Evolutionary conservation across 1,140 invertebrate genomes (phyloP), one percentile per base, ranked within the genome.

Genomic region (Procambarus clarkii): DNA sequence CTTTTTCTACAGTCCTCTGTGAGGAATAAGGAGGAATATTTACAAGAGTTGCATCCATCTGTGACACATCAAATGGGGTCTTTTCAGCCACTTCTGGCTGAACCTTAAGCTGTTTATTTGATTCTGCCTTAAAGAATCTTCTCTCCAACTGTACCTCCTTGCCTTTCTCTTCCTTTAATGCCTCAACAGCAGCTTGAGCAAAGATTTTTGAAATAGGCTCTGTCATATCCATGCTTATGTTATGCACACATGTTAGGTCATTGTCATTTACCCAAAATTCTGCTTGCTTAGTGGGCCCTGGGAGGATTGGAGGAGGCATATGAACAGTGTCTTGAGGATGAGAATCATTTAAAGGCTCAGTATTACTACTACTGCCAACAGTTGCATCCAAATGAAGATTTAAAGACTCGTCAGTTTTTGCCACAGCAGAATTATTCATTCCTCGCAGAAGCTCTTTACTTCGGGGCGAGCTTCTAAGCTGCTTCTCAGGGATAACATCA

Each of bases 191-290:
- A 64, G 44, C 54, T 4, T 81, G 78, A 24, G 54, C 34, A 3
- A 87, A 3, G 11, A 74, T 50, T 44, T 87, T 74, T 60, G 91
- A 81, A 54, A 92, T 18, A 74, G 84, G 78, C 85, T 86, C 21
- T 15, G 91, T 92, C 18, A 92, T 87, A 82, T 92, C 91, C 91
- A 92, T 92, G 76, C 78, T 81, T 4, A 81, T 34, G 24, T 87
- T 84, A 74, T 46, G 24, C 34, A 87, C 69, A 58, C 91, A 92
- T 74, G 91, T 92, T 81, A 87, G n/a, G 54, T 92, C 69, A 81
- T 50, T 76, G 21, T 71, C 60, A 50, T 9, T 50, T 2, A 86
- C 77, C 34, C 46, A 50, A 46, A 76, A 85, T 34, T 86, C 84
- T 48, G 9, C 18, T 0, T 86, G 18, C 24, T 50, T 18, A 44